Evolutionary conservation across 1,140 invertebrate genomes (phyloP), one percentile per base, ranked within the genome.

Genomic region (Mizuhopecten yessoensis): DNA sequence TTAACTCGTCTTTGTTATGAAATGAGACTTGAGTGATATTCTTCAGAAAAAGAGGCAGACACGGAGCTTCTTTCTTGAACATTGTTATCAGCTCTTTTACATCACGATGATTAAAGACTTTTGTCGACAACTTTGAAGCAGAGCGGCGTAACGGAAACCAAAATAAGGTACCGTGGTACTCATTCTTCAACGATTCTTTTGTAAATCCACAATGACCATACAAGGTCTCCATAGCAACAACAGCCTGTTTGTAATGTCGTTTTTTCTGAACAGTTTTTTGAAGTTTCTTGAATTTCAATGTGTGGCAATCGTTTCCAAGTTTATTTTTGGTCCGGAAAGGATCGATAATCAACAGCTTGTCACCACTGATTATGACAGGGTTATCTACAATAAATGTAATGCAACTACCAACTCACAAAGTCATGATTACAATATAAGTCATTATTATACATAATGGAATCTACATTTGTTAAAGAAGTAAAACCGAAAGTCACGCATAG

Each of bases 291-390:
- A 45, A 45, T n/a, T 86, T 34, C 20, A 90, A 87, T n/a, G 34
- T 34, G 36, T 36, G 23, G 1, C 34, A 9, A 87, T 87, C 33
- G 34, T 87, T 86, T 34, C 89, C 89, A 87, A 90, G 87, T 87
- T 33, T 45, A 42, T 87, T 49, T 34, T 33, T 33, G 13, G 7
- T 33, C 20, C 86, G 34, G 17, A 86, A 86, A 86, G 90, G 90
- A 33, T 88, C 87, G 15, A 91, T 91, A 3, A 91, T 86, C 49
- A 91, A 33, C 0, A 91, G 13, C 29, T 42, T 33, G n/a, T 91
- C 57, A 23, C 90, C 90, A 86, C 90, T 91, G 9, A 91, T 91
- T 20, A 91, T 91, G 13, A 91, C 75, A n/a, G 90, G 87, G 42
- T 34, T 86, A 42, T 91, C 90, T 91, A 34, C 20, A 88, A 88